These are phyloP conservation scores for Papilio aristodemus DNA, from an alignment of 1,140 invertebrate genomes.

Conservation along the genomic window DNA sequence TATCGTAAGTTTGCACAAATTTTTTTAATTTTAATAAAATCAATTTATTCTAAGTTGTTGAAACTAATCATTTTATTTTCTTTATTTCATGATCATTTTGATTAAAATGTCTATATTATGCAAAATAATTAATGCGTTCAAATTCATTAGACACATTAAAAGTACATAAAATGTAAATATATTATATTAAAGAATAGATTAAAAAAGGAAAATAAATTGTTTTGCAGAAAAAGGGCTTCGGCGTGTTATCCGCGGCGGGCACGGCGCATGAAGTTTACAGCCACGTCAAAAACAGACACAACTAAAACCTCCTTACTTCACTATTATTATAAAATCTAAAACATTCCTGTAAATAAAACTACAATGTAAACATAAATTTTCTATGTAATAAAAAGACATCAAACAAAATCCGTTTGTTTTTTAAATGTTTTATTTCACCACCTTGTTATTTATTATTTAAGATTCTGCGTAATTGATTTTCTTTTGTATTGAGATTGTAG, in stretches of 20 bases:
- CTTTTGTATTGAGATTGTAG: neutral
- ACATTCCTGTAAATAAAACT: neutral
- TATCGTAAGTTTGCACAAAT: slow-evolving; percentile 46
- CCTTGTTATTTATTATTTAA: too few relatives aligned
- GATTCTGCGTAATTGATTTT: neutral
- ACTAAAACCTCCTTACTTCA: neutral
- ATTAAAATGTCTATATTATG: too few relatives aligned
- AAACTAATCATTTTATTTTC: too few relatives aligned
- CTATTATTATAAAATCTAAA: neutral
- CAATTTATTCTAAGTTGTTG: too few relatives aligned
- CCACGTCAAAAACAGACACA: slow-evolving; percentile 40
- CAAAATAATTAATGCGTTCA: too few relatives aligned
- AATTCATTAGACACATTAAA: too few relatives aligned
- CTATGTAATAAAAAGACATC: neutral
- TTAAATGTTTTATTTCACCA: neutral
- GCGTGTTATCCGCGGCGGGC: slow-evolving; percentile 40
- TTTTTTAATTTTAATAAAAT: neutral
- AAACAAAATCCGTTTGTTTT: neutral
- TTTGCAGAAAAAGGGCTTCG: slow-evolving; percentile 45
- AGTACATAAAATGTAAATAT: too few relatives aligned
- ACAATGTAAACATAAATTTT: neutral
- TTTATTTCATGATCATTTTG: neutral
- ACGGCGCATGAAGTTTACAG: slow-evolving; percentile 46
- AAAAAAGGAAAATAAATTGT: neutral
- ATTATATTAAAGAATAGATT: too few relatives aligned